Base-by-base conservation (phyloP, 2,797 vertebrate genomes). In the Takifugu rubripes region DNA sequence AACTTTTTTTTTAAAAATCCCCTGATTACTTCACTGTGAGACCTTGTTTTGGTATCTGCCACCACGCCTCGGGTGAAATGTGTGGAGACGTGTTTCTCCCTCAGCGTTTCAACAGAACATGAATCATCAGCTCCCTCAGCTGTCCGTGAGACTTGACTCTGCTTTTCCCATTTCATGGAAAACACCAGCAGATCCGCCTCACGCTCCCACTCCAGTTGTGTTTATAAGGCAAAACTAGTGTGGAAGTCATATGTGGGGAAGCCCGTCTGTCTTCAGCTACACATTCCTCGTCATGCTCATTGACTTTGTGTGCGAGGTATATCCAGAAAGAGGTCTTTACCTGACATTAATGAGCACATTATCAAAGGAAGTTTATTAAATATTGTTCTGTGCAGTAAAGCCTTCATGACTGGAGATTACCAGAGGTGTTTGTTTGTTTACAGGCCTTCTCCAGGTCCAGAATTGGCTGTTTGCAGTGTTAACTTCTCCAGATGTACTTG, bases 111-210 rank as follows among this genome's bases (percentile, higher is more conserved):
- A 72, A 48, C 62, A 64, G 57, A 9, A 76, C 62, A 61, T 63
- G 74, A 75, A 60, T 70, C 64, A 70, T 53, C 58, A 68, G 36
- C 53, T 70, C 69, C 56, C 58, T 40, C 3, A 9, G 42, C 58
- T 33, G 9, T 67, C 64, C 61, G 50, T 49, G 67, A 68, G 25
- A 25, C 59, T 63, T 54, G 24, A 63, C 64, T 78, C 75, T 85
- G 78, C 56, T 83, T 86, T 83, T 70, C 81, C 81, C 82, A 74
- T 87, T 68, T 78, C 31, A 70, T 64, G 56, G 72, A 68, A 72
- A 88, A 77, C 83, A 75, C 72, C 57, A 67, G 54, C 56, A 6
- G 6, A 25, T 49, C 59, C 54, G 54, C 56, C 46, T 58, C 51
- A 51, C 16, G 27, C 25, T 2, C 68, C 60, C 61, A 78, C 36